phyloP scores from a whole-genome alignment of 2,797 vertebrate species.

The Acanthurus lineatus region DNA sequence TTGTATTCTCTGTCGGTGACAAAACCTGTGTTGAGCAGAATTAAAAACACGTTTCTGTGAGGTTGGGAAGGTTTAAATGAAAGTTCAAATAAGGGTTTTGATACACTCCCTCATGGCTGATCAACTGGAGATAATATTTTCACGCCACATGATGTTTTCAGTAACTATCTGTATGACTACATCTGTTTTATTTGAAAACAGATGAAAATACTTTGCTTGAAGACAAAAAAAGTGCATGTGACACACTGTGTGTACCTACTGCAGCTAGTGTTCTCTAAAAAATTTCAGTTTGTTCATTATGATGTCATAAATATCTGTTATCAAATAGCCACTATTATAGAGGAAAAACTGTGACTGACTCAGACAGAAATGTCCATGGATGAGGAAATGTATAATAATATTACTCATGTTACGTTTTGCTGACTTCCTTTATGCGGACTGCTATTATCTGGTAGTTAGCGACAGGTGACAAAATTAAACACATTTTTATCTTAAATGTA shows the following conservation, averaged over 20 bases:
- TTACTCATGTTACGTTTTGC: too few relatives aligned
- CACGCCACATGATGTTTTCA: constrained; percentile 52
- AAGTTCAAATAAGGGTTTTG: constrained; percentile 54
- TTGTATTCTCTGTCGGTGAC: constrained; percentile 69
- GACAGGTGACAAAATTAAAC: too few relatives aligned
- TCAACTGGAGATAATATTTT: constrained; percentile 50
- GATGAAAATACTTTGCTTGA: not conserved
- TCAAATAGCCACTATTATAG: too few relatives aligned
- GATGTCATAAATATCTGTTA: too few relatives aligned
- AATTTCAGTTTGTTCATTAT: too few relatives aligned
- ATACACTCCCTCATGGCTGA: constrained; percentile 41
- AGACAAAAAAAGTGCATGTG: not conserved
- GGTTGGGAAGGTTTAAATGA: constrained; percentile 57
- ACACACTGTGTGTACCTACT: not conserved
- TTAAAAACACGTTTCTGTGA: constrained; percentile 37
- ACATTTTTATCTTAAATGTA: too few relatives aligned
- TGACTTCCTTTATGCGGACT: too few relatives aligned
- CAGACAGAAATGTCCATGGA: too few relatives aligned
- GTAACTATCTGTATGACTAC: constrained; percentile 31
- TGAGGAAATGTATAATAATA: too few relatives aligned
- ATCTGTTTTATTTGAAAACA: not conserved
- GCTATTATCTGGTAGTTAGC: too few relatives aligned
- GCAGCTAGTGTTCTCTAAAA: too few relatives aligned
- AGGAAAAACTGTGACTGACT: too few relatives aligned
- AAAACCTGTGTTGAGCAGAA: constrained; percentile 55